Base-by-base conservation (phyloP, 2,888 invertebrate species). In the Drosophila prolongata region DNA sequence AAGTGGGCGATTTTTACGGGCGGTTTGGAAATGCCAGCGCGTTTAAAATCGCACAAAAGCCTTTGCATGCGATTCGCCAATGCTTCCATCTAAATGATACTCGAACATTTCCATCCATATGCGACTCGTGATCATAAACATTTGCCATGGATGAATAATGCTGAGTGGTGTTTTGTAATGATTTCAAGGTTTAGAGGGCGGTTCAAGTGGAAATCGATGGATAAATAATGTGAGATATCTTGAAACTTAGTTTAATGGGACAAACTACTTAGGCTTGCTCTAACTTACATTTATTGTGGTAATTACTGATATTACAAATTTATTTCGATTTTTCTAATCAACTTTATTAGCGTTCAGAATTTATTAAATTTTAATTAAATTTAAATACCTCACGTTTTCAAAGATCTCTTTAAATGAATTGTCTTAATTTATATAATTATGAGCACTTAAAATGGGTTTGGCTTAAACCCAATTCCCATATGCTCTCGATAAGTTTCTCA, bases 1-100 rank as follows among this genome's bases (percentile, higher is more conserved):
- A 73, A 43, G 82, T 81, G 69, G 79, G 82, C 85, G 85, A 59
- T 43, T 72, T 72, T 49, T 40, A 43, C n/a, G 11, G 49, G 62
- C 56, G 58, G 40, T 59, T 77, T 47, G 14, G 42, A 35, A 64
- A 66, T 66, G 65, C 56, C 68, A 65, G 52, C 24, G 79, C 57
- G 78, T 73, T 64, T 67, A 67, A 43, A 72, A 46, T 55, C 78
- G 79, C 75, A 14, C 55, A 46, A 67, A 54, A 40, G 49, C 57
- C 42, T 49, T 69, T 74, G 62, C 61, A 52, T 42, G 44, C 56
- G 16, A 30, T 52, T 75, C 49, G 35, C 44, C 42, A 60, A 55
- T 46, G 43, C 16, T 46, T 53, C 55, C 55, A 34, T 55, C 65
- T 68, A 66, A 66, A 66, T 47, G 56, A 27, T 47, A 27, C 68